phyloP scores from a whole-genome alignment of 1,140 invertebrate species.

The Drosophila cardini region DNA sequence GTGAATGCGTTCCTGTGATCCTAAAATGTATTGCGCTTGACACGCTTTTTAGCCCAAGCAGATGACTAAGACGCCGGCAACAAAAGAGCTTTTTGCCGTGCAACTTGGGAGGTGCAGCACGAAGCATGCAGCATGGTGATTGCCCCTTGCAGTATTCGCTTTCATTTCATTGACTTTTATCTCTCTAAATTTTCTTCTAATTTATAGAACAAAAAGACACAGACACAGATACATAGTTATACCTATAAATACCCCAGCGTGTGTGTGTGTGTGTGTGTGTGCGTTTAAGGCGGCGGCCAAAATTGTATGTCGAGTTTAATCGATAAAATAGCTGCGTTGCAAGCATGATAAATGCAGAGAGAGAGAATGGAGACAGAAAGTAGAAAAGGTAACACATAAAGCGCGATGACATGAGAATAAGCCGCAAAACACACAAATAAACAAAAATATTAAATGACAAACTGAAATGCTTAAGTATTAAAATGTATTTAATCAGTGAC shows the following conservation, averaged over 20 bases:
- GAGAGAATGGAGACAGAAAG: not conserved
- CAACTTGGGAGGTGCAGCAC: constrained; percentile 23
- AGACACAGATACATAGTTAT: constrained; percentile 17
- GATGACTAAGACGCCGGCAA: constrained; percentile 42
- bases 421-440: constrained; percentile 15
- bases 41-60: constrained; percentile 49
- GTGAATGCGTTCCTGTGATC: constrained; percentile 27
- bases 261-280: constrained; percentile 5
- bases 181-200: constrained; percentile 14
- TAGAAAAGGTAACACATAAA: constrained; percentile 12
- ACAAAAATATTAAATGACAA: constrained; percentile 11
- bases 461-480: constrained; percentile 6
- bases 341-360: constrained; percentile 26
- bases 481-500: constrained; percentile 26
- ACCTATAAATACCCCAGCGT: constrained; percentile 35
- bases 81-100: constrained; percentile 21
- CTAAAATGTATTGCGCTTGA: constrained; percentile 42
- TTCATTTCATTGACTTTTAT: constrained; percentile 37
- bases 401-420: constrained; percentile 39
- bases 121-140: constrained; percentile 28
- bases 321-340: constrained; percentile 43
- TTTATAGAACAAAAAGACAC: constrained; percentile 28
- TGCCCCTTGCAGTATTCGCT: constrained; percentile 32
- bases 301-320: constrained; percentile 41
- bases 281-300: constrained; percentile 36